Base-by-base conservation (phyloP, 2,888 invertebrate genomes). In the Anarsia innoxiella region DNA sequence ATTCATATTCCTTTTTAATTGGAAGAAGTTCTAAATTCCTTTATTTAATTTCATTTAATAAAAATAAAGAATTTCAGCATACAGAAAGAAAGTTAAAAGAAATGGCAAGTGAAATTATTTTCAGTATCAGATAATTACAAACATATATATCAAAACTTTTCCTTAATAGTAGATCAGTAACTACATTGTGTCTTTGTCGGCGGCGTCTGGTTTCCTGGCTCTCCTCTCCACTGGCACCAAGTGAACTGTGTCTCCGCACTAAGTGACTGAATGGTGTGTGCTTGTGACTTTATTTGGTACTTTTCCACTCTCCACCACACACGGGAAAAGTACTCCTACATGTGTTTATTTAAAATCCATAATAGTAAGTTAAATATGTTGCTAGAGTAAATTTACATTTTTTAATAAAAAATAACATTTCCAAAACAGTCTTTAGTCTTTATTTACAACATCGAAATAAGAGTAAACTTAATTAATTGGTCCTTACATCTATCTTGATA, bases 221-320 rank as follows among this genome's bases (percentile, higher is more conserved):
- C 88, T 99, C 39, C 90, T 99, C 55, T 99, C 99, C n/a, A 98
- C 98, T 35, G 94, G 95, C 66, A 91, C 91, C 49, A 90, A 93
- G 74, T 91, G 86, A 88, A 62, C 41, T 46, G 31, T 32, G 39
- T 31, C 33, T 31, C 8, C 25, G 3, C 4, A 33, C 41, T 42
- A 46, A 54, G 46, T 46, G 40, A 45, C 37, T 38, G 28, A 46
- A 42, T 50, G 45, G 39, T 49, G 56, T 59, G 57, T 59, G 49
- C 39, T 39, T 51, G 46, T 48, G 42, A 41, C 40, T 39, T 34
- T 30, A 39, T 32, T 29, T 28, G 29, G 36, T 31, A 39, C 27
- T 11, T 15, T 34, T 6, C 13, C 23, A 10, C n/a, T n/a, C n/a
- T n/a, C n/a, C n/a, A n/a, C 10, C 15, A 6, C 16, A n/a, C 9